Evolutionary conservation across 2,113 vertebrate species (phyloP).

Genomic region (Nerophis ophidion): DNA sequence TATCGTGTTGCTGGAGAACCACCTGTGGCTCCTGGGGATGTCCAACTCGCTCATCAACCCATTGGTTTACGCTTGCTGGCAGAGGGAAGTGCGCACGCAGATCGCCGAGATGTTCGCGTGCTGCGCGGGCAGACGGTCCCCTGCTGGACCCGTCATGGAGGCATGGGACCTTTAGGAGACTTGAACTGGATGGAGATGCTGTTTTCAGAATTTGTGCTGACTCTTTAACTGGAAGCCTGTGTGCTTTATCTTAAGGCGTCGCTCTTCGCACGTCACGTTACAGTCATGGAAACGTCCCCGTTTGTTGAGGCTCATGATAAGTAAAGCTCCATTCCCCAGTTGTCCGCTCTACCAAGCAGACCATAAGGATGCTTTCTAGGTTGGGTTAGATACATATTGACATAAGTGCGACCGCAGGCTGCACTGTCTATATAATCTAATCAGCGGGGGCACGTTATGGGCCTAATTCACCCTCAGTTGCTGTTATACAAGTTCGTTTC

Average conservation of each 20-base stretch:
- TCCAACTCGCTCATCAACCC: slow-evolving; percentile 87
- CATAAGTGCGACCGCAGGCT: slow-evolving; percentile 7
- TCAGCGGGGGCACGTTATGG: slow-evolving; percentile 5
- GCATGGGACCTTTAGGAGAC: not conserved
- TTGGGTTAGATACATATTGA: slow-evolving; percentile 17
- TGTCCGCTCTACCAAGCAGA: too few species aligned
- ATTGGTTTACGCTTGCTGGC: slow-evolving; percentile 84
- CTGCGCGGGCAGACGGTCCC: slow-evolving; percentile 35
- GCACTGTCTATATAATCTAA: slow-evolving; percentile 1
- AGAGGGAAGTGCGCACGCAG: slow-evolving; percentile 79
- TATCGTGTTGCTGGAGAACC: slow-evolving; percentile 71
- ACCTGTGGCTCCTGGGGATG: slow-evolving; percentile 85
- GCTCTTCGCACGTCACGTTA: slow-evolving; percentile 10
- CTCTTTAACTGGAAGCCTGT: not conserved
- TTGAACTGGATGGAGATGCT: not conserved
- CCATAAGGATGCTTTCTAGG: slow-evolving; percentile 8
- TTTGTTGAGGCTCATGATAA: slow-evolving; percentile 32
- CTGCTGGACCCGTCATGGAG: not conserved
- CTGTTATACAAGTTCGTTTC: too few species aligned
- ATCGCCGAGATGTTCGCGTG: slow-evolving; percentile 66
- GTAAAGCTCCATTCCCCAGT: not conserved
- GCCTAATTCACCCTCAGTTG: slow-evolving; percentile 3
- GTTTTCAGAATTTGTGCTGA: too few species aligned
- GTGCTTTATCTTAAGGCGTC: slow-evolving; percentile 5
- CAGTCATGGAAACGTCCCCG: slow-evolving; percentile 54